Evolutionary conservation across 37 sponge, comb jelly and placozoan genomes (phyloP), one percentile per base, ranked within the genome.

Genomic region (Beroe forskalii): DNA sequence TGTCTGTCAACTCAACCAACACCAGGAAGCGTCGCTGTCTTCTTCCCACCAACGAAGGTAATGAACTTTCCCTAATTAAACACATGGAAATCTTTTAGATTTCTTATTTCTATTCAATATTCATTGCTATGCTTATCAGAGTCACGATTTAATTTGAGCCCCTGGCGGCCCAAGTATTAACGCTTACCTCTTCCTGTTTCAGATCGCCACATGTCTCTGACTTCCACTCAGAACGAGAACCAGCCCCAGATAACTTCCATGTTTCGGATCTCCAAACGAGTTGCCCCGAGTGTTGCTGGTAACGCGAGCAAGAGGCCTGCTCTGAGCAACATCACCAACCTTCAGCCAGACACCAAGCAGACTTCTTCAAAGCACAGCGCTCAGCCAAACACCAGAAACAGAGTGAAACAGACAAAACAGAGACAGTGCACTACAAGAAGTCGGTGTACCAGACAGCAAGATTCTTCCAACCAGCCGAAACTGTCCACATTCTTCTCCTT

Each of bases 201-300:
- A 80, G 86, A 44, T 44, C 55, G 12, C 55, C 40, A 44, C 86
- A 80, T 80, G 86, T 48, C 86, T 38, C 86, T 80, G 43, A 31
- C 42, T 1, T 80, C 40, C 55, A 3, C 20, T 35, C 28, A 41
- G 14, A 80, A 44, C 31, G 86, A 80, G 86, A 80, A 80, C 42
- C 35, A 80, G 14, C 86, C 86, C 28, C 44, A 32, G n/a, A 80
- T 80, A 41, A 80, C 86, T 28, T 44, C 55, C 20, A 80, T 80
- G 86, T 25, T 80, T 12, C 44, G 86, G 43, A 80, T 42, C 14
- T 42, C 86, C 1, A 80, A 80, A 38, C 86, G 86, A 9, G 86
- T 42, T 43, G 72, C 28, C 37, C 36, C 72, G 17, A 27, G 72
- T 32, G 4, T 69, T 33, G 72, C 39, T 31, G 72, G 72, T 14